These are phyloP conservation scores for Gallinago stenura DNA, from an alignment of 2,797 vertebrate species.

Conservation along the genomic window DNA sequence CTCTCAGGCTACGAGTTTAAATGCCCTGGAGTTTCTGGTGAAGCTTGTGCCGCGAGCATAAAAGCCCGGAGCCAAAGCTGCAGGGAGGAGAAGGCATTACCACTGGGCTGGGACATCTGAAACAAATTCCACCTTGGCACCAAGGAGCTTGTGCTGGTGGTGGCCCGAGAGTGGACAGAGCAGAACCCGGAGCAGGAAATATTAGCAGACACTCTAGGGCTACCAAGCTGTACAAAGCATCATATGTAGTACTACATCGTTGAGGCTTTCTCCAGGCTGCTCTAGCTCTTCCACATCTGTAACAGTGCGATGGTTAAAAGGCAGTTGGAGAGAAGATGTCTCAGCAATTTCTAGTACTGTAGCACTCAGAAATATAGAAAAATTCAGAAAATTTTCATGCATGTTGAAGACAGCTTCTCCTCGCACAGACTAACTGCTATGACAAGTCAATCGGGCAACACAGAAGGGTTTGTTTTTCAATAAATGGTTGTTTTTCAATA, in stretches of 20 bases:
- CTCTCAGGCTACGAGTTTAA: not conserved
- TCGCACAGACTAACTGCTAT: not conserved
- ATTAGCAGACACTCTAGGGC: not conserved
- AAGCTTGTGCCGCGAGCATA: not conserved
- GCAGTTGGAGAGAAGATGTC: not conserved
- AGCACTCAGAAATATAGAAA: not conserved
- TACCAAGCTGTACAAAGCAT: not conserved
- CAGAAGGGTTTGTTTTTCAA: not conserved
- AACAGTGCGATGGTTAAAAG: not conserved
- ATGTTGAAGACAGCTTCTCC: not conserved
- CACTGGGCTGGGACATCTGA: not conserved
- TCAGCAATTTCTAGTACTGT: not conserved
- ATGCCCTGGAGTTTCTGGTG: not conserved
- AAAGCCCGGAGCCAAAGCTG: not conserved
- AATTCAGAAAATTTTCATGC: not conserved
- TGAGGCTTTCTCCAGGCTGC: not conserved
- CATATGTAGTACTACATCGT: rapidly evolving
- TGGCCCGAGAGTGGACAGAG: not conserved
- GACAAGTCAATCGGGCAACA: not conserved
- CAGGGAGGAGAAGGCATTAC: not conserved
- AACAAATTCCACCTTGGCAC: not conserved
- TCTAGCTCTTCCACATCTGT: not conserved
- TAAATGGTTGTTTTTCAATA: not conserved
- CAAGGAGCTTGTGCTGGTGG: not conserved
- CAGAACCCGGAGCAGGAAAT: not conserved